phyloP scores from a whole-genome alignment of 2,797 vertebrate species.

The Acipenser ruthenus region DNA sequence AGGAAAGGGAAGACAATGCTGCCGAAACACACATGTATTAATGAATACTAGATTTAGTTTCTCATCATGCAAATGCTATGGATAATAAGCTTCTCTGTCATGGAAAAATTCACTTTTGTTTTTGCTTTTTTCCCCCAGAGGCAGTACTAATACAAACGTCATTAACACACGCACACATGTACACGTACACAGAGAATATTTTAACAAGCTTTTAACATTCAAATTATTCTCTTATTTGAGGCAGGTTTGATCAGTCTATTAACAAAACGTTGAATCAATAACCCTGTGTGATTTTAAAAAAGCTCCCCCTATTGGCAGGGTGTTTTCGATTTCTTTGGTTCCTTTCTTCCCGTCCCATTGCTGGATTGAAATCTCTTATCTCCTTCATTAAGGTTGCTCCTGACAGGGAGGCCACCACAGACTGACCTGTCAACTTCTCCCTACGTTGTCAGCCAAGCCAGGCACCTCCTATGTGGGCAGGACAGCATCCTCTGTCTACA shows the following conservation, averaged over 20 bases:
- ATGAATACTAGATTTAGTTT: slow-evolving; percentile 66
- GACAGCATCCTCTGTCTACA: slow-evolving; percentile 19
- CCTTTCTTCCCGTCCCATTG: not conserved
- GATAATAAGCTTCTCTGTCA: slow-evolving; percentile 71
- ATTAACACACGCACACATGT: too few relatives aligned
- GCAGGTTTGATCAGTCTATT: too few relatives aligned
- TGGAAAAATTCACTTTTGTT: slow-evolving; percentile 36
- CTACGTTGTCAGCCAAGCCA: not conserved
- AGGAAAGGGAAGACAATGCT: slow-evolving; percentile 73
- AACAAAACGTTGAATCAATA: too few relatives aligned
- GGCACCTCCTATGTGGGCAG: not conserved
- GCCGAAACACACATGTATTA: slow-evolving; percentile 66
- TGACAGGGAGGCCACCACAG: not conserved
- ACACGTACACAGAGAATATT: too few relatives aligned
- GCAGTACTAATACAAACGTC: too few relatives aligned
- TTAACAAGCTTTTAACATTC: too few relatives aligned
- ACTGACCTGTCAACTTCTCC: not conserved
- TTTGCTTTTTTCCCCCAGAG: too few relatives aligned
- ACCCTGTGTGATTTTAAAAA: too few relatives aligned
- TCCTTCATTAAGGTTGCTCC: not conserved
- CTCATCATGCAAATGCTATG: slow-evolving; percentile 61
- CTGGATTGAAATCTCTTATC: not conserved
- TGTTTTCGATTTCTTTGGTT: not conserved
- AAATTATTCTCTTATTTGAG: too few relatives aligned
- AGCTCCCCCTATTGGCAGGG: too few relatives aligned